Base-by-base conservation (phyloP, 1,140 invertebrate species). In the Neelides sp. region DNA sequence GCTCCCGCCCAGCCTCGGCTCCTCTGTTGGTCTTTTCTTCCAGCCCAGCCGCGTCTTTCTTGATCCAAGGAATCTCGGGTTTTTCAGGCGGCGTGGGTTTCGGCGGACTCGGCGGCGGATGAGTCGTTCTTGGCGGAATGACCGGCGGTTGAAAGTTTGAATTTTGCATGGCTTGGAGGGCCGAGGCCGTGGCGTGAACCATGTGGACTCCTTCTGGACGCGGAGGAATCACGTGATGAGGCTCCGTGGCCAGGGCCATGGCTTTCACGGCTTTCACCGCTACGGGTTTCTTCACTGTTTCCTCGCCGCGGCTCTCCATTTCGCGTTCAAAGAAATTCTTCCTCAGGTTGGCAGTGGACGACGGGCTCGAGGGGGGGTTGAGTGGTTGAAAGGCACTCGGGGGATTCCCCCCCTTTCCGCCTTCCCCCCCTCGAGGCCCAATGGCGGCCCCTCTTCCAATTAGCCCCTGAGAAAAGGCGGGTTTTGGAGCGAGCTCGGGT, bases 161-260 rank as follows among this genome's bases (percentile, higher is more conserved):
- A 12, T 42, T 43, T 22, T 45, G 36, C 54, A 60, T 54, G 8
- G 58, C 58, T 42, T 60, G 50, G 19, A 60, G 32, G 3, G 58
- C 58, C 0, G 48, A 57, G 12, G 52, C 55, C 8, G 58, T 60
- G 2, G 58, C 58, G 40, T 60, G 58, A 15, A 60, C 49, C 46
- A 56, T 60, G 40, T 60, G 58, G 20, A 60, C 58, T 7, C 58
- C 58, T 48, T 55, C 55, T 44, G 3, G 32, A 8, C 36, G 30
- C 23, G 39, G 39, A 4, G 34, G 12, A 4, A 22, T 3, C n/a
- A 51, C 8, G 19, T 22, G 20, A 17, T 2, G 52, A 15, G 36
- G 19, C n/a, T 3, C 10, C 32, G 27, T 37, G 4, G 48, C 30
- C n/a, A n/a, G n/a, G n/a, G n/a, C n/a, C n/a, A n/a, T n/a, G n/a